Base-by-base conservation (phyloP, 1,140 invertebrate species). In the Marisa cornuarietis region DNA sequence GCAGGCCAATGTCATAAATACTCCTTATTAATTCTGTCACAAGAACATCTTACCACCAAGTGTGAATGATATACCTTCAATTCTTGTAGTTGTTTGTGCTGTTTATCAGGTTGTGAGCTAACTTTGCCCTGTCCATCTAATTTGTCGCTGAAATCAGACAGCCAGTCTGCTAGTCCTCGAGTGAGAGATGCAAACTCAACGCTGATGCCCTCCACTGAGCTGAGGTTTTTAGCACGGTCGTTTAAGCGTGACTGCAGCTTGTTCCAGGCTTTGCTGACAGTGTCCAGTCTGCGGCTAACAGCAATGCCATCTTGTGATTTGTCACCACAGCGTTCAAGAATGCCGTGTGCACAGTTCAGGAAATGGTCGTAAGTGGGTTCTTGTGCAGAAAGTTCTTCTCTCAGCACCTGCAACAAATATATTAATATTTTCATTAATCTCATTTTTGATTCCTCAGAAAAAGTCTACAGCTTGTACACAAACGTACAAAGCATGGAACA, bases 381-480 rank as follows among this genome's bases (percentile, higher is more conserved):
- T 88, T 98, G 97, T 4, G 95, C 94, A 77, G 95, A 93, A 92
- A 98, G 96, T 90, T 98, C 97, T 92, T 98, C 97, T 81, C 96
- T 94, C 26, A 98, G 91, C 1, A 99, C 96, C 93, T 97, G 95
- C 49, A 82, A 51, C 74, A 18, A 69, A 54, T 68, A 79, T 78
- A 76, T 9, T 13, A 72, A 72, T 51, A 18, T 58, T 58, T 14
- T 14, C 14, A 9, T 54, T 54, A 54, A 54, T 14, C 54, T 58
- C 71, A 72, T 13, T n/a, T 16, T 24, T 65, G 7, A 65, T 65
- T 20, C 63, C 24, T 20, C 63, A 65, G 63, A 65, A 20, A 65
- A 9, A 65, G 20, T 20, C 63, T 65, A 65, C 20, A 9, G 7
- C 24, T 65, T 20, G 24, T 24, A 65, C 63, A 20, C 66, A 6